Evolutionary conservation across 2,113 vertebrate genomes (phyloP).

Genomic region (Myiozetetes cayanensis): DNA sequence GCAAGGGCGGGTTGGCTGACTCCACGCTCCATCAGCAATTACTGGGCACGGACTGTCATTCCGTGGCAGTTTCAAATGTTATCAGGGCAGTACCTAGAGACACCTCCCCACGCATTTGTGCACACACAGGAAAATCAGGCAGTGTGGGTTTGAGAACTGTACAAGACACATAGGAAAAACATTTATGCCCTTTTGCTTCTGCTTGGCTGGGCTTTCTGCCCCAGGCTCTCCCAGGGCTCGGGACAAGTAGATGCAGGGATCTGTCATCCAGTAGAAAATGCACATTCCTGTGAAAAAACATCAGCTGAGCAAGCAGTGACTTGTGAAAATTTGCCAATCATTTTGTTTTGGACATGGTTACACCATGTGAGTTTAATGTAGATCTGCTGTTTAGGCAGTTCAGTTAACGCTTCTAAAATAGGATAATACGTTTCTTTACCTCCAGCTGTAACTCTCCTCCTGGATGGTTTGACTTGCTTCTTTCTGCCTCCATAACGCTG

Average conservation of each 20-base stretch:
- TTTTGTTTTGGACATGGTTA: background rate
- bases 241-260: background rate
- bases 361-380: background rate
- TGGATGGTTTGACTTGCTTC: background rate
- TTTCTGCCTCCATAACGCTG: background rate
- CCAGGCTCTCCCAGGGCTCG: background rate
- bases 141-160: background rate
- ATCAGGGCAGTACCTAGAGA: background rate
- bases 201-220: background rate
- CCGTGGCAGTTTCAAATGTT: background rate
- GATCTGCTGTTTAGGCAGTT: background rate
- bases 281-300: background rate
- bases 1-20: background rate
- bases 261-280: background rate
- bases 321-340: background rate
- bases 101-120: rapidly evolving
- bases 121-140: background rate
- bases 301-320: background rate
- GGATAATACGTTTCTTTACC: background rate
- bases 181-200: background rate
- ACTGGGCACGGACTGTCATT: background rate
- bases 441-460: background rate
- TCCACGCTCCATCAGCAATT: rapidly evolving
- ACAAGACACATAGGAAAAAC: background rate
- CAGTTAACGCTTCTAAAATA: background rate